Base-by-base conservation (phyloP, 2,113 vertebrate species). In the Fulica atra region DNA sequence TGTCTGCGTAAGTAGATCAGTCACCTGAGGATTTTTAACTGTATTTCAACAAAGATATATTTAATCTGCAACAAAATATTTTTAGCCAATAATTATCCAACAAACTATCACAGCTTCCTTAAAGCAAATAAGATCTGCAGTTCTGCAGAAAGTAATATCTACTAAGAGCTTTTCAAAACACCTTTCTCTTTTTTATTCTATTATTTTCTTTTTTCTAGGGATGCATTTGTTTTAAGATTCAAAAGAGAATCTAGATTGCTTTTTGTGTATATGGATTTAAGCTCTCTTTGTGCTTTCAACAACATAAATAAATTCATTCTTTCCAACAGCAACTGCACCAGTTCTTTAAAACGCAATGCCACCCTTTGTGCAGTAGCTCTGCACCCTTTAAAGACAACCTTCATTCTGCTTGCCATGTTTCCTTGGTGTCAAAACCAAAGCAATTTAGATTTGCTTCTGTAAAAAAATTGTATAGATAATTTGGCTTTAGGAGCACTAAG, bases 211-310 rank as follows among this genome's bases (percentile, higher is more conserved):
- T 87, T 77, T 92, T 71, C 74, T 38, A 48, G 53, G 82, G 72
- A 88, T 63, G 19, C 54, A 70, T 78, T 91, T 80, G 77, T 69
- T 90, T 73, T 74, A 91, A 91, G 66, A 92, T 63, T 82, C 46
- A 88, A 93, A 95, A 93, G 79, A 86, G 72, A 93, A 92, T 88
- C 21, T 42, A 16, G 56, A 71, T 69, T 90, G 72, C 26, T 88
- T 94, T 90, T 85, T 83, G 64, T 61, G 42, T 35, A 65, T 61
- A 90, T 21, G 53, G n/a, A 86, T 95, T 95, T 88, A 77, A 92
- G 76, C 26, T 88, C 59, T 90, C 83, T 81, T 88, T 88, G 48
- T 89, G 65, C 64, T 92, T 79, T 42, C 90, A 88, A 88, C 53
- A 79, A 82, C 78, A 80, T 81, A 94, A 82, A 65, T 79, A 81